These are phyloP conservation scores for Epinotia nisella DNA, from an alignment of 2,888 invertebrate genomes.

Conservation along the genomic window DNA sequence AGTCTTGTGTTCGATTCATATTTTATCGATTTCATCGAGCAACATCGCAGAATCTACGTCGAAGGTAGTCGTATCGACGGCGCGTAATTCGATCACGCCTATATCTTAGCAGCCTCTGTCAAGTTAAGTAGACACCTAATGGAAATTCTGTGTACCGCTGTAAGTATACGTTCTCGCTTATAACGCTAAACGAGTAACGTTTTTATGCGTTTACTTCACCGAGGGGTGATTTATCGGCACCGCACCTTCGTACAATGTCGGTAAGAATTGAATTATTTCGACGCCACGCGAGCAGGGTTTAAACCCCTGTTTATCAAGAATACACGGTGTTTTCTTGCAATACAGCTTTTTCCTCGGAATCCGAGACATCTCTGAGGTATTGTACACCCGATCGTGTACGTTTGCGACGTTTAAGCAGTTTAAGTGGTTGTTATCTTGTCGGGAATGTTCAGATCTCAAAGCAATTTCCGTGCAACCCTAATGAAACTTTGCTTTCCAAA, in stretches of 20 bases:
- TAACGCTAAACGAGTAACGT: conserved; percentile 51
- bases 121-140: conserved; percentile 75
- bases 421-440: neutral
- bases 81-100: conserved; percentile 76
- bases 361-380: neutral
- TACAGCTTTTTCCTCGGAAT: neutral
- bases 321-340: conserved; percentile 23
- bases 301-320: conserved; percentile 12
- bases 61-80: conserved; percentile 57
- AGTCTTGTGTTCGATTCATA: neutral
- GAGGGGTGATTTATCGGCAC: conserved; percentile 46
- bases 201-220: conserved; percentile 49
- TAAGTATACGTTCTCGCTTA: conserved; percentile 60
- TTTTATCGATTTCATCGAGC: conserved; percentile 5
- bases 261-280: conserved; percentile 41
- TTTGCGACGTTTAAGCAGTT: neutral
- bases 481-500: conserved; percentile 15
- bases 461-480: neutral
- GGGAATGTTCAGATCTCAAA: neutral
- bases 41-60: conserved; percentile 44
- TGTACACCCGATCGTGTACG: neutral
- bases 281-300: conserved; percentile 15
- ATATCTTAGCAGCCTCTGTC: conserved; percentile 67
- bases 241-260: conserved; percentile 37
- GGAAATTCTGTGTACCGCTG: conserved; percentile 75